phyloP scores from a whole-genome alignment of 2,797 vertebrate genomes.

The Coregonus ussuriensis region DNA sequence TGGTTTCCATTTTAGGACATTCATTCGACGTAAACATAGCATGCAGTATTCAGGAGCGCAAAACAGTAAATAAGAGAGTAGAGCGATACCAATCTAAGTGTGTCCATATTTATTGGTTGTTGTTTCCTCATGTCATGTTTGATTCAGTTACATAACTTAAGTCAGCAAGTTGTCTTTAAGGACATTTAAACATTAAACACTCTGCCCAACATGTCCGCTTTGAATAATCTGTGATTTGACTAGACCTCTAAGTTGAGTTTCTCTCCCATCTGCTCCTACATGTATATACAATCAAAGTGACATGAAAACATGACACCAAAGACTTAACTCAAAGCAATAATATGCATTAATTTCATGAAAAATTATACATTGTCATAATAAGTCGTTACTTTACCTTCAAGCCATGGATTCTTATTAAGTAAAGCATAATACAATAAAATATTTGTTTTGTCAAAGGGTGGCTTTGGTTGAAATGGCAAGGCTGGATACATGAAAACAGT shows the following conservation, averaged over 20 bases:
- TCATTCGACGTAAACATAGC: background rate
- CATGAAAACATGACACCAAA: slow-evolving; percentile 46
- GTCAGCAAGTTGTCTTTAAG: slow-evolving; percentile 66
- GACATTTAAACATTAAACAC: slow-evolving; percentile 75
- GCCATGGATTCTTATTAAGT: slow-evolving; percentile 35
- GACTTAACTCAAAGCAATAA: slow-evolving; percentile 28
- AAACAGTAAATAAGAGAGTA: background rate
- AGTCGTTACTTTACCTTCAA: slow-evolving; percentile 21
- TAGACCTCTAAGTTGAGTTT: slow-evolving; percentile 37
- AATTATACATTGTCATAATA: slow-evolving; percentile 39
- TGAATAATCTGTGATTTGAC: slow-evolving; percentile 28
- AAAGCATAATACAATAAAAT: slow-evolving; percentile 8
- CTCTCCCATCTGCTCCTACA: slow-evolving; percentile 56
- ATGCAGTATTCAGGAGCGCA: background rate
- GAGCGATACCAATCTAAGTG: slow-evolving; percentile 12
- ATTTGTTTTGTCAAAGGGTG: slow-evolving; percentile 36
- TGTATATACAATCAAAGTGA: slow-evolving; percentile 75
- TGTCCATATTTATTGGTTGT: slow-evolving; percentile 75
- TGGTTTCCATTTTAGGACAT: background rate
- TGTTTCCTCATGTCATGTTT: slow-evolving; percentile 50
- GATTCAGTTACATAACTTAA: slow-evolving; percentile 68
- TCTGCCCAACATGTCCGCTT: slow-evolving; percentile 42
- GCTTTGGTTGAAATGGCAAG: slow-evolving; percentile 64
- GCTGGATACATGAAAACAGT: slow-evolving; percentile 37
- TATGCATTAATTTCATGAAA: slow-evolving; percentile 44